Conservation (phyloP, 1,140 invertebrate genomes). For the Drosophila melanogaster region DNA sequence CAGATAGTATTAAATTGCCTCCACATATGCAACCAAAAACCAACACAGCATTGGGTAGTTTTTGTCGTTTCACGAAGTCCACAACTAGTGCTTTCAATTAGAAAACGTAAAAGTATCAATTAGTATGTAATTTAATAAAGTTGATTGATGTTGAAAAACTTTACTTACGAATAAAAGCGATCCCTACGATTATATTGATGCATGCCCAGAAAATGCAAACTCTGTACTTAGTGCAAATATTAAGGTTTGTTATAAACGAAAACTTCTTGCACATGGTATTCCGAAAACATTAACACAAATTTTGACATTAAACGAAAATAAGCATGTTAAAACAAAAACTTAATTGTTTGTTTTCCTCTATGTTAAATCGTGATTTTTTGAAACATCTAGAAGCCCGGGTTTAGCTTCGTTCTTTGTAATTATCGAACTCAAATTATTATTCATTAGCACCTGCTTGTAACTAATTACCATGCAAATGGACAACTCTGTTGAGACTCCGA, state of each 20-base stretch:
- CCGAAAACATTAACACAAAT: neutral
- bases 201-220: conserved; percentile 22
- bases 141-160: neutral
- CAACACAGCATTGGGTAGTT: neutral
- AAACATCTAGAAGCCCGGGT: neutral
- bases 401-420: too few species aligned
- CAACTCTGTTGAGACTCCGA: neutral
- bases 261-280: conserved; percentile 8
- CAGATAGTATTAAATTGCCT: neutral
- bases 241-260: neutral
- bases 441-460: neutral
- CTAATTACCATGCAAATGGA: neutral
- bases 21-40: conserved; percentile 12
- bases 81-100: conserved; percentile 2
- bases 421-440: too few species aligned
- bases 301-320: conserved; percentile 15
- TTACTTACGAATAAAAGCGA: conserved; percentile 7
- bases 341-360: neutral
- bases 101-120: neutral
- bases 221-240: conserved; percentile 4
- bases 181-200: conserved; percentile 6
- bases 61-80: neutral
- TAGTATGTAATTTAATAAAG: neutral
- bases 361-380: neutral
- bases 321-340: neutral